Conservation (phyloP, 30 jellyfish, hydroid and myxozoan species). For the Pelagia noctiluca region DNA sequence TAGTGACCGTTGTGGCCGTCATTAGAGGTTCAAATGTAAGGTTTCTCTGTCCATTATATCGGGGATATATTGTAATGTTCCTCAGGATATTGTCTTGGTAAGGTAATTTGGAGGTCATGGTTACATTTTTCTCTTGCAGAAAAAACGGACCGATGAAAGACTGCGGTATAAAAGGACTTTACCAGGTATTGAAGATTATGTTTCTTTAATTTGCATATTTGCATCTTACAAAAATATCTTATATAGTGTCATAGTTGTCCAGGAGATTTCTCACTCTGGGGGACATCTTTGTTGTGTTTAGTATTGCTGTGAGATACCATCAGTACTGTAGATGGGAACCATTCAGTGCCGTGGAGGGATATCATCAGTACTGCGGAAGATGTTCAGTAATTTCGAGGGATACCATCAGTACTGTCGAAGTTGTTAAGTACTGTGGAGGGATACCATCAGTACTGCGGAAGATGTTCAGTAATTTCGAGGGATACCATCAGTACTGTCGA, state of each 20-base stretch:
- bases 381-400: background rate
- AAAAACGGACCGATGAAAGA: conserved; percentile 66
- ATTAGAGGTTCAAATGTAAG: background rate
- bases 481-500: background rate
- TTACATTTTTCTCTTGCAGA: conserved; percentile 7
- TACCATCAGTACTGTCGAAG: background rate
- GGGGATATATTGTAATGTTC: background rate
- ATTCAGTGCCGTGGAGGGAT: background rate
- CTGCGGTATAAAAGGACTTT: conserved; percentile 40
- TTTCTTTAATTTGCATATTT: background rate
- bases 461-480: too few relatives aligned
- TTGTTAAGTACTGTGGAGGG: background rate
- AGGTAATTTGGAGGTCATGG: background rate
- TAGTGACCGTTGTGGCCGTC: background rate
- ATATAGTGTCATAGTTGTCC: background rate
- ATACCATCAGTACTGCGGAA: background rate
- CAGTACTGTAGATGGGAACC: background rate
- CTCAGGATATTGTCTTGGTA: background rate
- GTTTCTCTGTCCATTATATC: background rate
- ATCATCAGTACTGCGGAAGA: background rate
- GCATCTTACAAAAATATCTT: background rate
- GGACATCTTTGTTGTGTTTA: background rate
- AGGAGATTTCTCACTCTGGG: background rate
- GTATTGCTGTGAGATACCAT: background rate
- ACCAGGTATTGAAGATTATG: conserved; percentile 6